Evolutionary conservation across 2,888 invertebrate species (phyloP).

Genomic region (Tetragonula carbonaria): DNA sequence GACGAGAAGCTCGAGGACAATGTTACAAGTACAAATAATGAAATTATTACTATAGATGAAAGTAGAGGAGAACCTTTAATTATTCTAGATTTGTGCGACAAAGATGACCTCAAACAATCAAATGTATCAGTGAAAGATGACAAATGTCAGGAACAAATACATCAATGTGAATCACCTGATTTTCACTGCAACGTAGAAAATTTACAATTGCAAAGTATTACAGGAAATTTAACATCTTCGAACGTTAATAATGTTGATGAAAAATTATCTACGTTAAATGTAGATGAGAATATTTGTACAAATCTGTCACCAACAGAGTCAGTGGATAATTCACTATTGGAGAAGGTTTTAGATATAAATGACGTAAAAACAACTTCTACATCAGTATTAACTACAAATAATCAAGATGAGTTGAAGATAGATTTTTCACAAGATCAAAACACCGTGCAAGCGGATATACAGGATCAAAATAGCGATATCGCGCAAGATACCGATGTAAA

Average conservation of each 20-base stretch:
- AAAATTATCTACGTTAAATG: neutral
- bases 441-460: neutral
- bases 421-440: constrained; percentile 24
- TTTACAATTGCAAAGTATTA: constrained; percentile 18
- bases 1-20: neutral
- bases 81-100: constrained; percentile 10
- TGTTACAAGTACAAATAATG: constrained; percentile 43
- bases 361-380: constrained; percentile 4
- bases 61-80: constrained; percentile 6
- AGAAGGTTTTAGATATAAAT: constrained; percentile 6
- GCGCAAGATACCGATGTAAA: neutral
- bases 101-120: neutral
- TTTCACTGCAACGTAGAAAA: constrained; percentile 28
- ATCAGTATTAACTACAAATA: neutral
- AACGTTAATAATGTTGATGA: neutral
- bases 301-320: neutral
- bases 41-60: constrained; percentile 27
- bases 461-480: neutral
- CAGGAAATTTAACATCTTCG: neutral
- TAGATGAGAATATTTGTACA: constrained; percentile 7
- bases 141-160: constrained; percentile 1
- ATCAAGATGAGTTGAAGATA: neutral
- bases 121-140: neutral
- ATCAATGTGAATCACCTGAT: neutral
- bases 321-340: neutral